These are phyloP conservation scores for Anarrhichthys ocellatus DNA, from an alignment of 2,113 vertebrate genomes.

Conservation along the genomic window DNA sequence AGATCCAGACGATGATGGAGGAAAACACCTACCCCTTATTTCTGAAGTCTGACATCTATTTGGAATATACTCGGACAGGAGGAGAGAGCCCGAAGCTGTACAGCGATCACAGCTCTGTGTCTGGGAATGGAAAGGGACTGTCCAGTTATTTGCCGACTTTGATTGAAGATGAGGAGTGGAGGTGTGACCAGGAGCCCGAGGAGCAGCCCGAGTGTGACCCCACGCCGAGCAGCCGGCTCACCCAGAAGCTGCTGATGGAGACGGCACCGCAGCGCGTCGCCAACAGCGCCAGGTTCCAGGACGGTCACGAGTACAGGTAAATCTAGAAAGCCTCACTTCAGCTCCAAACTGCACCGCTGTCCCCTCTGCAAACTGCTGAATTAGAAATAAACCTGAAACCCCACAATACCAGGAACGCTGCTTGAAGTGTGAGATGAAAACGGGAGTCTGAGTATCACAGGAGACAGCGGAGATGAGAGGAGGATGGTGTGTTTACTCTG, in stretches of 20 bases:
- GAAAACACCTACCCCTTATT: constrained; percentile 97
- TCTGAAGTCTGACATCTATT: constrained; percentile 97
- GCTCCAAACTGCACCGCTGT: constrained; percentile 34
- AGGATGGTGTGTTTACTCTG: constrained; percentile 52
- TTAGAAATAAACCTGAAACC: constrained; percentile 67
- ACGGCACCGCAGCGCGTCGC: constrained; percentile 84
- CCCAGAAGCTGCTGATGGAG: constrained; percentile 92
- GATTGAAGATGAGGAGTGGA: constrained; percentile 94
- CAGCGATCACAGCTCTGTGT: constrained; percentile 89
- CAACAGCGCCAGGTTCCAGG: constrained; percentile 86
- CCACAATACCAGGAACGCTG: constrained; percentile 45
- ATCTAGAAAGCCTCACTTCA: constrained; percentile 51
- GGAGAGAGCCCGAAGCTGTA: constrained; percentile 94
- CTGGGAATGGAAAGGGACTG: constrained; percentile 88
- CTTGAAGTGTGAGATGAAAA: constrained; percentile 74
- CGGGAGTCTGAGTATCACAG: constrained; percentile 56
- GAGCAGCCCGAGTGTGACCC: constrained; percentile 83
- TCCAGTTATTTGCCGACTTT: constrained; percentile 91
- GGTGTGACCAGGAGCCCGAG: constrained; percentile 85
- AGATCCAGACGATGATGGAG: constrained; percentile 95
- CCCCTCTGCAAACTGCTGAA: constrained; percentile 67
- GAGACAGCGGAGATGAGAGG: constrained; percentile 69
- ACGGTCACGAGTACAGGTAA: constrained; percentile 93
- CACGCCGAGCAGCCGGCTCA: constrained; percentile 83
- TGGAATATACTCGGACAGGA: constrained; percentile 94